Percentiles rank a stretch among this genome's conserved stretches.
These are phyloP conservation scores for Branchinecta lindahli DNA, from an alignment of 1,140 invertebrate species.

Conservation along the genomic window DNA sequence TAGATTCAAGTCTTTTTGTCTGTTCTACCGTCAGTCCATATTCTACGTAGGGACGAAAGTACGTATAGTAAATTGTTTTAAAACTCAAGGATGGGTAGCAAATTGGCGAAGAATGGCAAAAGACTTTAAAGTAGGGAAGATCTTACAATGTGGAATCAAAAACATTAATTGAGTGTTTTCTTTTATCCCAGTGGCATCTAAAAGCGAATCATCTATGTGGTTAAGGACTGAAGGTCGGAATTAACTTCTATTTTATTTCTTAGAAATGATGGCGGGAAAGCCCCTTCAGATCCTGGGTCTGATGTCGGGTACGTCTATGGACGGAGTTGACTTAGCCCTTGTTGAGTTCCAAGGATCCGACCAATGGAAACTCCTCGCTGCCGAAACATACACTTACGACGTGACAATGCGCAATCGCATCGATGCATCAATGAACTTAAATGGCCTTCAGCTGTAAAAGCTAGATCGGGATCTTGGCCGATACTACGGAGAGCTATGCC, in stretches of 20 bases:
- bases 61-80: no score
- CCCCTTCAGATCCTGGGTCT: background rate
- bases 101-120: no score
- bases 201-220: no score
- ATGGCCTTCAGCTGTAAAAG: background rate
- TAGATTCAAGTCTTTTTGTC: no score
- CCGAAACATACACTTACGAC: background rate
- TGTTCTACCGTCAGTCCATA: no score
- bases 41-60: no score
- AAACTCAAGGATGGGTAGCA: no score
- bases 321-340: background rate
- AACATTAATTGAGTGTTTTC: no score
- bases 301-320: constrained; percentile 11
- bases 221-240: no score
- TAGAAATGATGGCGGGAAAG: background rate
- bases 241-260: background rate
- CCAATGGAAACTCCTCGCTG: background rate
- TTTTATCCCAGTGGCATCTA: no score
- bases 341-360: background rate
- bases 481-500: background rate
- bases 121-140: no score
- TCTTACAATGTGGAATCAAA: no score
- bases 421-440: background rate
- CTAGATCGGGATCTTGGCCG: background rate
- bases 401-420: background rate